phyloP scores from a whole-genome alignment of 2,888 invertebrate species.

The Pterostichus madidus region DNA sequence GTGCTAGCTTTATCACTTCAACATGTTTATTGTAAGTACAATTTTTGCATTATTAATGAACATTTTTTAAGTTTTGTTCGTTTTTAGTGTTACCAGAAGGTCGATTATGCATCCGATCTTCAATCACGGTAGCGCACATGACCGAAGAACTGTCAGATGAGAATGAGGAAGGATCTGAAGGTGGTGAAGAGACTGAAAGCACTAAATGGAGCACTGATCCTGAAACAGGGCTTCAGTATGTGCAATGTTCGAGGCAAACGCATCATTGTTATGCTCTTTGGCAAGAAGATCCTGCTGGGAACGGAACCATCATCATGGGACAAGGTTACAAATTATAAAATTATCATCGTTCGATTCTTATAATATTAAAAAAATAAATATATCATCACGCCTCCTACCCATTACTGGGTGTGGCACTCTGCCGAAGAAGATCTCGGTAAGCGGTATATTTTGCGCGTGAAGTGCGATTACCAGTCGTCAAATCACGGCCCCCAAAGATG shows the following conservation, averaged over 20 bases:
- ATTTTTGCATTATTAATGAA: constrained; percentile 4
- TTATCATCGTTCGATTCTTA: not conserved
- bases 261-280: constrained; percentile 85
- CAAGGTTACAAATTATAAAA: constrained; percentile 81
- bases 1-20: constrained; percentile 42
- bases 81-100: constrained; percentile 38
- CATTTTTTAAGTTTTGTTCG: not conserved
- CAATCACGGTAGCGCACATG: constrained; percentile 63
- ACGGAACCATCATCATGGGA: constrained; percentile 82
- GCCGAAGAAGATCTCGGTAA: too few species aligned
- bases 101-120: constrained; percentile 52
- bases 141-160: constrained; percentile 64
- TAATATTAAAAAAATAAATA: too few species aligned
- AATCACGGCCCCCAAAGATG: too few species aligned
- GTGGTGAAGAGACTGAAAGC: constrained; percentile 46
- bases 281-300: constrained; percentile 82
- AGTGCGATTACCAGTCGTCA: too few species aligned
- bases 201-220: constrained; percentile 31
- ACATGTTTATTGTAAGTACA: constrained; percentile 60
- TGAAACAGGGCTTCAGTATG: constrained; percentile 59
- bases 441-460: too few species aligned
- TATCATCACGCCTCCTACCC: too few species aligned
- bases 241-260: constrained; percentile 50
- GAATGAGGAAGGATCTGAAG: constrained; percentile 55
- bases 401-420: too few species aligned